Base-by-base conservation (phyloP, 2,888 invertebrate genomes). In the Caenorhabditis sulstoni region DNA sequence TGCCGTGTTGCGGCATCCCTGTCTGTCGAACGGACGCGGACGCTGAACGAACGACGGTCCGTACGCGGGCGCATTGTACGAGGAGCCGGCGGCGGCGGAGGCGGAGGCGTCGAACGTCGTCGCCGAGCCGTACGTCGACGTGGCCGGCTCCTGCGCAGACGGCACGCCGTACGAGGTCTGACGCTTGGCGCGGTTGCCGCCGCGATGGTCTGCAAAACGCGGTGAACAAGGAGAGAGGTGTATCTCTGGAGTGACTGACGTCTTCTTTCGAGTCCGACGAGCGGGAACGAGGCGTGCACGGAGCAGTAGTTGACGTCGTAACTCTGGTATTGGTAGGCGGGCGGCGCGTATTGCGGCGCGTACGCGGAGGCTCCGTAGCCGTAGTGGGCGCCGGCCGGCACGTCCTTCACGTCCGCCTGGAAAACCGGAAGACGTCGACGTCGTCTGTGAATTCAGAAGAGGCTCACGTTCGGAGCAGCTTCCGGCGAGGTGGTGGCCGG, bases 301-400 rank as follows among this genome's bases (percentile, higher is more conserved):
- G 85, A 82, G 75, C 85, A 85, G 65, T 85, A 85, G 74, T 83
- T 84, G 68, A 85, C 85, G 59, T 85, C 85, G 39, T 74, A 82
- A 58, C 83, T 82, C 53, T 83, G 82, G 57, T 75, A 70, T 8
- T 74, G 67, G 65, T 57, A 78, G 20, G 65, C 58, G n/a, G 81
- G 80, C n/a, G n/a, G n/a, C 29, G 29, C 4, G 44, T 78, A 85
- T 49, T 75, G 79, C 39, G 81, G 78, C 14, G 47, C n/a, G 73
- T 64, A 73, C 8, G 64, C 39, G 0, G 29, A 22, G 14, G 18
- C 50, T 35, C 61, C 68, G 70, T 62, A 62, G 18, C 71, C 73
- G 49, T 73, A 73, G 58, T 73, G 64, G n/a, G 73, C 73, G 12
- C 58, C 73, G 4, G 73, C 73, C 57, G 73, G 73, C 0, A 58